Conservation (phyloP, 1,140 invertebrate species). For the Aricia agestis region DNA sequence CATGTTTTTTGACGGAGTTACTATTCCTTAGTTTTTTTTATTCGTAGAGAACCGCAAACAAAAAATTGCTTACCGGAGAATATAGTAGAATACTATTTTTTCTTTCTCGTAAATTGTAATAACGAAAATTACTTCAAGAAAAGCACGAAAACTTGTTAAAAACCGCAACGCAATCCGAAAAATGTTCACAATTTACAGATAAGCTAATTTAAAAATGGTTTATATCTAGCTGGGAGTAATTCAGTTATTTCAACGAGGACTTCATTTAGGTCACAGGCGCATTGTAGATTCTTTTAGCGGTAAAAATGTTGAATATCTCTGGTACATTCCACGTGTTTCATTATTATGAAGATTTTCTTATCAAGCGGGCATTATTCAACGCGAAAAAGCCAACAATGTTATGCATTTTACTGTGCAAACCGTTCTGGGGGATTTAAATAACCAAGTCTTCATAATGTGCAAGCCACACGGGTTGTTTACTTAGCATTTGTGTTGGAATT, state of each 20-base stretch:
- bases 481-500: background rate
- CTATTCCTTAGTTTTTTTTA: too few relatives aligned
- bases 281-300: slow-evolving; percentile 4
- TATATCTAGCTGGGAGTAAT: background rate
- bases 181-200: background rate
- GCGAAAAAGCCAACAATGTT: slow-evolving; percentile 1
- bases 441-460: background rate
- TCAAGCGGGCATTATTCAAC: background rate
- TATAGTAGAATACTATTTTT: too few relatives aligned
- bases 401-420: background rate
- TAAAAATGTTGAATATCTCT: background rate
- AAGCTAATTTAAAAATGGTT: slow-evolving; percentile 8
- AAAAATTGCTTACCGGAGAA: too few relatives aligned
- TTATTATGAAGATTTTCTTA: slow-evolving; percentile 4
- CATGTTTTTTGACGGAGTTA: too few relatives aligned
- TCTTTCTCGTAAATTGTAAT: too few relatives aligned
- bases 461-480: background rate
- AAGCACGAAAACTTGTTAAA: background rate
- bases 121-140: too few relatives aligned
- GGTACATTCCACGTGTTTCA: background rate
- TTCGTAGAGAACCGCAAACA: too few relatives aligned
- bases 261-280: background rate
- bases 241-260: background rate
- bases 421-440: background rate
- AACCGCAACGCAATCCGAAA: background rate